Conservation (phyloP, 1,140 invertebrate species). For the Oedothorax gibbosus region DNA sequence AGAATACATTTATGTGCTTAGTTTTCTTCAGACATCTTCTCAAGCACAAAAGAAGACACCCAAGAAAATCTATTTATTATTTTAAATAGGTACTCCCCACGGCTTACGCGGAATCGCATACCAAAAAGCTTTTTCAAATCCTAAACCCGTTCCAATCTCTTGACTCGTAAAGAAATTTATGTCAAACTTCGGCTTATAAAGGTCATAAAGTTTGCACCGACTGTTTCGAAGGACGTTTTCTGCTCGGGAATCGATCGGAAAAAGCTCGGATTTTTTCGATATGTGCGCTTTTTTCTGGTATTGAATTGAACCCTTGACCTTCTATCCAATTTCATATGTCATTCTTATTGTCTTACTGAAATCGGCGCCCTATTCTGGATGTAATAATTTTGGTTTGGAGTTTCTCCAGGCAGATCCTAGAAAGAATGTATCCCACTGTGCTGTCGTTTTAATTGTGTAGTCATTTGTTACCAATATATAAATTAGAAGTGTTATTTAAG, state of each 20-base stretch:
- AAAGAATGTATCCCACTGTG: neutral
- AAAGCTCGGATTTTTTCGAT: neutral
- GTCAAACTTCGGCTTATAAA: conserved; percentile 39
- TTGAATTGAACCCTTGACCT: conserved; percentile 35
- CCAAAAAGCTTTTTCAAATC: conserved; percentile 30
- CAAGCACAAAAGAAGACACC: neutral
- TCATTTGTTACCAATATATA: no score
- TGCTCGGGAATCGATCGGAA: conserved; percentile 20
- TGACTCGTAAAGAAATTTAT: conserved; percentile 46
- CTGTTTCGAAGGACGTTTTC: conserved; percentile 22
- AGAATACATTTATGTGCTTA: no score
- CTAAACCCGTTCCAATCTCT: neutral
- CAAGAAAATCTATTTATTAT: neutral
- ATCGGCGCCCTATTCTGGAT: neutral
- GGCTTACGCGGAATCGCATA: conserved; percentile 17
- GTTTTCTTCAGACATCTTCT: neutral
- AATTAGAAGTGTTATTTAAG: no score
- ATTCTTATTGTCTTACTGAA: neutral
- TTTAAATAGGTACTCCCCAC: conserved; percentile 17
- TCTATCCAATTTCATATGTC: conserved; percentile 1
- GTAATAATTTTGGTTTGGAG: neutral
- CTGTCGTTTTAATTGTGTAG: no score
- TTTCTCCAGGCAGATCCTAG: neutral
- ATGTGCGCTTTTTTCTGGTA: conserved; percentile 9
- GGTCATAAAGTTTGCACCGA: conserved; percentile 24